Percentiles rank a stretch among this genome's conserved stretches.
Evolutionary conservation across 2,888 invertebrate genomes (phyloP).

Genomic region (Clostera curtula): DNA sequence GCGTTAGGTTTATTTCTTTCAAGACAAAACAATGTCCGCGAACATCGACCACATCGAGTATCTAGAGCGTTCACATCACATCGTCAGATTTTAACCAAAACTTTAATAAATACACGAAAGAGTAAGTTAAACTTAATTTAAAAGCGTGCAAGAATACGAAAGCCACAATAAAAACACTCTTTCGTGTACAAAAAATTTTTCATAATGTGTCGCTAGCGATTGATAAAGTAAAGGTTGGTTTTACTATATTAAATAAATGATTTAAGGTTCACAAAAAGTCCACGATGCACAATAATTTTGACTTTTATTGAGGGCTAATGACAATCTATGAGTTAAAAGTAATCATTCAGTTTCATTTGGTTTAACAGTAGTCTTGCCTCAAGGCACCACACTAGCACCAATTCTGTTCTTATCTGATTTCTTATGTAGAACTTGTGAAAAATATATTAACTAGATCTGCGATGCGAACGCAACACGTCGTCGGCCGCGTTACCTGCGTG

Average conservation of each 20-base stretch:
- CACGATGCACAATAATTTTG: no score
- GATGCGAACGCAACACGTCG: constrained; percentile 43
- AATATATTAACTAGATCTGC: constrained; percentile 6
- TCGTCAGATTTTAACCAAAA: neutral
- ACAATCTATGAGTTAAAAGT: no score
- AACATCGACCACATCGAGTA: constrained; percentile 55
- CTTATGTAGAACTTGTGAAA: no score
- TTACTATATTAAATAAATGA: no score
- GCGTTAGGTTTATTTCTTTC: neutral
- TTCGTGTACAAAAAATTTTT: no score
- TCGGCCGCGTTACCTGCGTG: constrained; percentile 68
- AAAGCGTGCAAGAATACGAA: constrained; percentile 30
- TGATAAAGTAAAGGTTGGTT: no score
- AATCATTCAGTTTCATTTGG: no score
- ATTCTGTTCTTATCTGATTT: neutral
- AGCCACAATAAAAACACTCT: constrained; percentile 24
- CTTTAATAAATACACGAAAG: constrained; percentile 16
- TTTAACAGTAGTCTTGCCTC: neutral
- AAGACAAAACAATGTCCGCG: constrained; percentile 58
- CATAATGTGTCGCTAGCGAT: no score
- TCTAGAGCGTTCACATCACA: constrained; percentile 43
- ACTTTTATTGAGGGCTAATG: no score
- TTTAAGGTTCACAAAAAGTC: no score
- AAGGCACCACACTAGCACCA: neutral
- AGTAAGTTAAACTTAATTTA: constrained; percentile 20